phyloP scores from a whole-genome alignment of 2,113 vertebrate genomes.

The Xenopus borealis region DNA sequence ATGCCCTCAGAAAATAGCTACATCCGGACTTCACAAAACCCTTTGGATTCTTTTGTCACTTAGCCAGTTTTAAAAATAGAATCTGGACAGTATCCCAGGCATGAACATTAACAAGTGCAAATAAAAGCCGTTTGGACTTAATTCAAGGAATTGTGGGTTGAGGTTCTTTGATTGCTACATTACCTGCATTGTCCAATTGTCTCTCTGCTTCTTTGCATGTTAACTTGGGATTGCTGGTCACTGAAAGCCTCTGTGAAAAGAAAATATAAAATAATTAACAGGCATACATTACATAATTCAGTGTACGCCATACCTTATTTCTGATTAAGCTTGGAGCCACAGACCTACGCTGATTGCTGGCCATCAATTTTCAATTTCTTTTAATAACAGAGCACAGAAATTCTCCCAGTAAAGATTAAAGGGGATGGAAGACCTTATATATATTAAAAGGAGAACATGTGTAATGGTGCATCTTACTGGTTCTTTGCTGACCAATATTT shows the following conservation, averaged over 20 bases:
- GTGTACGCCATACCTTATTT: too few species aligned
- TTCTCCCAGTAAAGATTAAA: too few species aligned
- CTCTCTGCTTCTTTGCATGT: constrained; percentile 54
- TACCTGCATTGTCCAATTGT: constrained; percentile 60
- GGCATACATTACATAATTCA: neutral
- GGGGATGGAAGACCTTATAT: too few species aligned
- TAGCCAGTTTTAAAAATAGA: constrained; percentile 41
- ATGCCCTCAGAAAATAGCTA: constrained; percentile 22
- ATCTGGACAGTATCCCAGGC: constrained; percentile 38
- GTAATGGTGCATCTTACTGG: too few species aligned
- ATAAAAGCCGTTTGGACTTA: constrained; percentile 12
- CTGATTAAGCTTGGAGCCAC: too few species aligned
- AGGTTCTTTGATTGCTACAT: constrained; percentile 16
- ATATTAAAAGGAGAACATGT: too few species aligned
- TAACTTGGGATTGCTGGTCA: constrained; percentile 56
- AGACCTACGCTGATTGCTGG: too few species aligned
- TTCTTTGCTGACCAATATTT: too few species aligned
- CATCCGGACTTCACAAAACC: constrained; percentile 36
- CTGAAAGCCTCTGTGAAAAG: constrained; percentile 65
- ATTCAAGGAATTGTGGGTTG: constrained; percentile 16
- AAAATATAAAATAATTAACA: constrained; percentile 19
- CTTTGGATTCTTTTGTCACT: constrained; percentile 11
- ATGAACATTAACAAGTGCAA: constrained; percentile 18
- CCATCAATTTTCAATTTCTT: too few species aligned
- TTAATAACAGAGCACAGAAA: too few species aligned